These are phyloP conservation scores for Drosophila birchii DNA, from an alignment of 2,888 invertebrate species.

Conservation along the genomic window DNA sequence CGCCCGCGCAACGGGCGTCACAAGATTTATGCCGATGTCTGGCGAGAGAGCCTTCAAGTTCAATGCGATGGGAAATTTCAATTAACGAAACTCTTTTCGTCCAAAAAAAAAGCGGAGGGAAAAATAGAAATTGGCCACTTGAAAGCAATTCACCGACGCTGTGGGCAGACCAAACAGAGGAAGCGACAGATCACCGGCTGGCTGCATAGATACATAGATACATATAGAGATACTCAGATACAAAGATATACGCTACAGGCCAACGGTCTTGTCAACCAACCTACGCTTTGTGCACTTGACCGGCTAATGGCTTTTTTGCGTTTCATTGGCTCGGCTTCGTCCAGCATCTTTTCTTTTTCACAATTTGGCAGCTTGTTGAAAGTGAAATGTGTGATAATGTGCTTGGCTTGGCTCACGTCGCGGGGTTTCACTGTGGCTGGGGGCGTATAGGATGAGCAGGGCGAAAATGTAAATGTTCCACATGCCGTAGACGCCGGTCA, in stretches of 20 bases:
- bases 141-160: constrained; percentile 66
- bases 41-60: constrained; percentile 60
- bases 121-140: constrained; percentile 70
- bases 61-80: constrained; percentile 74
- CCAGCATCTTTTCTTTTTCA: constrained; percentile 48
- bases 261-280: constrained; percentile 63
- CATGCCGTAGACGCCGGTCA: constrained; percentile 99
- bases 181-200: constrained; percentile 52
- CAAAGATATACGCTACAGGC: constrained; percentile 29
- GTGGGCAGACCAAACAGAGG: constrained; percentile 48
- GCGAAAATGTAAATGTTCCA: constrained; percentile 99
- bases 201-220: constrained; percentile 42
- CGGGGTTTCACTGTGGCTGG: constrained; percentile 82
- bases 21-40: constrained; percentile 54
- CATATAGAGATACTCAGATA: background rate
- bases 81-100: constrained; percentile 58
- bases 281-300: constrained; percentile 65
- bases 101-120: constrained; percentile 20
- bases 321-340: constrained; percentile 58
- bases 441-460: constrained; percentile 97
- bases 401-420: constrained; percentile 48
- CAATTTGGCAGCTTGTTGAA: constrained; percentile 80
- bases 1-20: too few species aligned
- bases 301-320: constrained; percentile 78
- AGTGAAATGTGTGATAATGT: constrained; percentile 76